These are phyloP conservation scores for Teleogryllus occipitalis DNA, from an alignment of 1,140 invertebrate species.

Conservation along the genomic window DNA sequence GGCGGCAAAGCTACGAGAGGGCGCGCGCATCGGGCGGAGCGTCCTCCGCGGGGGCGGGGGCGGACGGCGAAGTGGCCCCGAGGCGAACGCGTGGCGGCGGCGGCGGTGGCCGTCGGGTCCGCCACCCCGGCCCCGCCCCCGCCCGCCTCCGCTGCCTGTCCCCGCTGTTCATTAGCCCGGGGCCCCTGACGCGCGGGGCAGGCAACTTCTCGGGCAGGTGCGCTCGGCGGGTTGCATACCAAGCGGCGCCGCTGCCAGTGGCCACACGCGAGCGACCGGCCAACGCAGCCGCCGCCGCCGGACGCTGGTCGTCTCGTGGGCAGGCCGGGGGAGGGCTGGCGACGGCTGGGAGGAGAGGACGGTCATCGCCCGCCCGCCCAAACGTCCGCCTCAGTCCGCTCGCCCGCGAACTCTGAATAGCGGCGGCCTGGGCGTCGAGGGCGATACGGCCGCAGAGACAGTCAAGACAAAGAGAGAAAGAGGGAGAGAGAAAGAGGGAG, in stretches of 20 bases:
- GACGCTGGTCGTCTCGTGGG: no score
- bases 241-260: neutral
- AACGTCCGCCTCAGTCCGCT: neutral
- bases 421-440: no score
- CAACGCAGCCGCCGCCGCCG: no score
- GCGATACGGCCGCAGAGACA: no score
- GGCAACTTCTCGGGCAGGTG: slow-evolving; percentile 2
- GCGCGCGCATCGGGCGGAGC: neutral
- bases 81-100: neutral
- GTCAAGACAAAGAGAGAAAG: no score
- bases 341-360: neutral
- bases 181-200: neutral
- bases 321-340: no score
- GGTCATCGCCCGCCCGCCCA: neutral
- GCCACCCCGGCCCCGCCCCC: no score
- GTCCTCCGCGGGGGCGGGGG: neutral
- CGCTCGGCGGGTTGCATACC: slow-evolving; percentile 2
- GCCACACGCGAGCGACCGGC: no score
- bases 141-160: neutral
- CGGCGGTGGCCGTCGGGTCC: no score
- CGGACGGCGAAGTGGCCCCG: neutral
- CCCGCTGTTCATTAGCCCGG: neutral
- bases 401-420: neutral
- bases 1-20: neutral
- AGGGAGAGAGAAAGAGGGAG: no score